Evolutionary conservation across 2,797 vertebrate genomes (phyloP), one percentile per base, ranked within the genome.

Genomic region (Erethizon dorsatum): DNA sequence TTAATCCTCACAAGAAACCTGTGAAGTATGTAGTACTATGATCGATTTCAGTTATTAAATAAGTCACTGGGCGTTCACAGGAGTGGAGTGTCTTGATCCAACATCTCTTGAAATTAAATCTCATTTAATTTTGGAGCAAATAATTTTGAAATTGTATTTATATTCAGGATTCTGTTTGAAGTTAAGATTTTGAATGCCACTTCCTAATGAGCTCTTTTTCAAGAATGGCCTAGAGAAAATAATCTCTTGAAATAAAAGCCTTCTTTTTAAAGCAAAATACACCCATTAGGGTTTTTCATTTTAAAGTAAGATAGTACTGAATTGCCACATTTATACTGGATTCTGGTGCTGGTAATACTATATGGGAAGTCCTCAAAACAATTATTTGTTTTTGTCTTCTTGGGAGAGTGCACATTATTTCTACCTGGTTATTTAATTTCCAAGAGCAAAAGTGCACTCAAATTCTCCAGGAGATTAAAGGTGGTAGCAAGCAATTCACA

Each of bases 61-160:
- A 88, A 88, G 26, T 92, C 33, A 80, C 12, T 89, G n/a, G 14
- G 22, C 59, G 5, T 87, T 90, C 75, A 88, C 20, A 87, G 37
- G 83, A 52, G 8, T 89, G 86, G 91, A 83, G 14, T 65, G 5
- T 31, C 10, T 83, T 90, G 31, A 93, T 67, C n/a, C 33, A 73
- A 10, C 28, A 77, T 56, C n/a, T 83, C 20, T 89, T 89, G 31
- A 88, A 78, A n/a, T 89, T 93, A 82, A 78, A 73, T 78, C 22
- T 86, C 75, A 86, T 59, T 17, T 89, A 65, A 89, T 83, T 95
- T 95, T 89, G 73, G 56, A 78, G 78, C 69, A 85, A 93, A 65
- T 91, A 17, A 47, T 80, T 33, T 90, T 83, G 50, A 94, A 84
- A 75, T 96, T 73, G 57, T 17, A 95, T 89, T 91, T 80, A 28